Evolutionary conservation across 2,888 invertebrate species (phyloP).

Genomic region (Junonia oenone): DNA sequence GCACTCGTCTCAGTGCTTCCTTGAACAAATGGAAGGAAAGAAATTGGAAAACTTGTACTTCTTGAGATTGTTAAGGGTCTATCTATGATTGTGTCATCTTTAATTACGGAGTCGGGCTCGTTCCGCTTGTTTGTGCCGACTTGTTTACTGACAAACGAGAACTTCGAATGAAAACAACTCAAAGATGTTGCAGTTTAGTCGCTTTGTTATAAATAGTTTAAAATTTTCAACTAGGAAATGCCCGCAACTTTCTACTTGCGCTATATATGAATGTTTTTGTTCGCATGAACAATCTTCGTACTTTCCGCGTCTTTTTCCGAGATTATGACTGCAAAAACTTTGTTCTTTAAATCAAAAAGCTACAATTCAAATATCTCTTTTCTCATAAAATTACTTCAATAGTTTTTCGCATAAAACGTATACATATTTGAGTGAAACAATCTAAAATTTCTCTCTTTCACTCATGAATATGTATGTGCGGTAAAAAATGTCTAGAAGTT

Average conservation of each 20-base stretch:
- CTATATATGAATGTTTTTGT: not conserved
- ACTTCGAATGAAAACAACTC: conserved; percentile 1
- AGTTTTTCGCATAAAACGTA: not conserved
- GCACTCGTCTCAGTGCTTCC: conserved; percentile 16
- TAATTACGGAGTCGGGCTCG: conserved; percentile 3
- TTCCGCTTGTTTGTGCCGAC: not conserved
- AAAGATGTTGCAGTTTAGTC: conserved; percentile 1
- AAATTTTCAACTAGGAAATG: not conserved
- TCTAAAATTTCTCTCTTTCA: not conserved
- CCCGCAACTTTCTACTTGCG: not conserved
- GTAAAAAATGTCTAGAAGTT: not conserved
- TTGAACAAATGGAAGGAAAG: conserved; percentile 14
- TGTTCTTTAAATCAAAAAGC: not conserved
- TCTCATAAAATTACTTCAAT: not conserved
- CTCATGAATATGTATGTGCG: not conserved
- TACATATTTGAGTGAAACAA: not conserved
- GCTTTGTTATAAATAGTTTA: conserved; percentile 4
- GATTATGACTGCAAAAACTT: not conserved
- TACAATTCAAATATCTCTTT: not conserved
- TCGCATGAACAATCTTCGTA: not conserved
- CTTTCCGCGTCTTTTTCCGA: not conserved
- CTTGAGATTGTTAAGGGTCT: conserved; percentile 10
- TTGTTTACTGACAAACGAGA: not conserved
- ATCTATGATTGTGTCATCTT: conserved; percentile 6
- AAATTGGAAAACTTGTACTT: conserved; percentile 16